These are phyloP conservation scores for Plumapathes pennacea DNA, from an alignment of 92 coral and sea anemone genomes.

Conservation along the genomic window DNA sequence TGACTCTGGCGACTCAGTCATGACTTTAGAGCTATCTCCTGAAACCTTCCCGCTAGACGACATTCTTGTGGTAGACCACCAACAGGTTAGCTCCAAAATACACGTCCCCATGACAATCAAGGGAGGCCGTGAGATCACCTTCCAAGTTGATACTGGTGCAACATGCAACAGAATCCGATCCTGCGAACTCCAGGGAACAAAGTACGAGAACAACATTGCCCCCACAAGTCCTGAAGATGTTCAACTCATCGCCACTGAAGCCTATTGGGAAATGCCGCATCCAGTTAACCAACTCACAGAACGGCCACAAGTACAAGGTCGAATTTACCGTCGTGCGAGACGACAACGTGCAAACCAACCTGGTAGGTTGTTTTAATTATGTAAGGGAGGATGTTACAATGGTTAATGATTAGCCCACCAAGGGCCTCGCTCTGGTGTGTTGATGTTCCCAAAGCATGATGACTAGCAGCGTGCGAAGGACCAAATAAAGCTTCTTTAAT, in stretches of 20 bases:
- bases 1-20: slow-evolving; percentile 6
- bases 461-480: no score
- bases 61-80: slow-evolving; percentile 4
- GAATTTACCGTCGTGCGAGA: slow-evolving; percentile 13
- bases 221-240: slow-evolving; percentile 13
- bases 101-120: slow-evolving; percentile 8
- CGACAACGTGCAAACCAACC: no score
- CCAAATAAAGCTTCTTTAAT: no score
- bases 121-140: slow-evolving; percentile 9
- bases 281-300: slow-evolving; percentile 17
- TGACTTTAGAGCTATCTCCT: slow-evolving; percentile 9
- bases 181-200: slow-evolving; percentile 5
- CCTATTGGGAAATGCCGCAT: slow-evolving; percentile 17
- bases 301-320: slow-evolving; percentile 6
- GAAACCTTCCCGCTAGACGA: neutral
- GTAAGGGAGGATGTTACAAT: no score
- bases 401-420: no score
- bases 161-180: slow-evolving; percentile 6
- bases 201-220: neutral
- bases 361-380: no score
- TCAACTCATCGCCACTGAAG: slow-evolving; percentile 8
- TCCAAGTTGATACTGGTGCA: slow-evolving; percentile 12
- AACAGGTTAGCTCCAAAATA: slow-evolving; percentile 2
- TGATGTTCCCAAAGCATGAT: no score
- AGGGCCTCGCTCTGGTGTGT: no score